Evolutionary conservation across 2,797 vertebrate species (phyloP).

Genomic region (Hydrocynus forskahlii): DNA sequence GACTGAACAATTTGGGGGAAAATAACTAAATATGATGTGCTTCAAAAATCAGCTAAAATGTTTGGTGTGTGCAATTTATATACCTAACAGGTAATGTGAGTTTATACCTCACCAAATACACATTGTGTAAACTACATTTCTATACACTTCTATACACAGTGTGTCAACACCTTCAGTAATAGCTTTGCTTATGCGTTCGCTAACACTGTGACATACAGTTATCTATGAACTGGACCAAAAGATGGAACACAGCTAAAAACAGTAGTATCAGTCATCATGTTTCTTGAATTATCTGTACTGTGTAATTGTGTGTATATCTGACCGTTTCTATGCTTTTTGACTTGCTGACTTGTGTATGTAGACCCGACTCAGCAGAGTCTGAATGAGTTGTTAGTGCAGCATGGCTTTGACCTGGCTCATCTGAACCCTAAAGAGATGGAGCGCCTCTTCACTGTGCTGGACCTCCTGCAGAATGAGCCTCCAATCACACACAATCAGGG

Average conservation of each 20-base stretch:
- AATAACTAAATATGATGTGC: too few species aligned
- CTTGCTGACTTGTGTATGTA: conserved; percentile 10
- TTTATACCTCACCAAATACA: too few species aligned
- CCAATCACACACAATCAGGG: conserved; percentile 27
- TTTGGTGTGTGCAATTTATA: too few species aligned
- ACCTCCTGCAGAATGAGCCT: conserved; percentile 78
- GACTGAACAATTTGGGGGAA: too few species aligned
- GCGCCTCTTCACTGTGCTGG: conserved; percentile 77
- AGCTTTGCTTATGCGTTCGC: too few species aligned
- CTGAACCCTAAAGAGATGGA: conserved; percentile 81
- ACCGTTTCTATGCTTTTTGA: conserved; percentile 19
- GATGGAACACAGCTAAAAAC: neutral
- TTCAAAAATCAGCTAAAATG: too few species aligned
- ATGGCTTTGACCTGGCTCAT: conserved; percentile 82
- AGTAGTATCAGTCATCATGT: neutral
- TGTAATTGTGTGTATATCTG: neutral
- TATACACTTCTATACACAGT: too few species aligned
- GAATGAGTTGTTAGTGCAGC: conserved; percentile 80
- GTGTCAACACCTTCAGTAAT: too few species aligned
- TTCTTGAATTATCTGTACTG: neutral
- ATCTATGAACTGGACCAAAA: neutral
- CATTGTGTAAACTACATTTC: too few species aligned
- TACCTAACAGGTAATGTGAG: too few species aligned
- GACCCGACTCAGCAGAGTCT: conserved; percentile 76
- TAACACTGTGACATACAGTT: too few species aligned